These are phyloP conservation scores for Polypterus senegalus DNA, from an alignment of 2,113 vertebrate species.

Conservation along the genomic window DNA sequence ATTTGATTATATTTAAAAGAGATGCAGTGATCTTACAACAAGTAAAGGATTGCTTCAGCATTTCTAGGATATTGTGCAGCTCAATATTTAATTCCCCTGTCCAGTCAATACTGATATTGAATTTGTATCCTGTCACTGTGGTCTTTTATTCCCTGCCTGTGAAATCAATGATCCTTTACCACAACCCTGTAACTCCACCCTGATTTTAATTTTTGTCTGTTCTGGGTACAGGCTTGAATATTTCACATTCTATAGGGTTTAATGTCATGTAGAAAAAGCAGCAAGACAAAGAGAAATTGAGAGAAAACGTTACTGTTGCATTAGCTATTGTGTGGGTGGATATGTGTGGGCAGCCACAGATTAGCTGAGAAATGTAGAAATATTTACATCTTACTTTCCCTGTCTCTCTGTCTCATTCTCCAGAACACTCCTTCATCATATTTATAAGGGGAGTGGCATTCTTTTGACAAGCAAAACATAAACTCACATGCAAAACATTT, in stretches of 20 bases:
- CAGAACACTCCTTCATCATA: constrained; percentile 17
- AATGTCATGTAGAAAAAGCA: constrained; percentile 11
- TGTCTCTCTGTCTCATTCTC: constrained; percentile 16
- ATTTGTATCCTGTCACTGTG: neutral
- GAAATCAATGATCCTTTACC: constrained; percentile 8
- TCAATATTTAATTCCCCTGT: neutral
- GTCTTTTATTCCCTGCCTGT: constrained; percentile 3
- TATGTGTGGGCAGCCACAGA: constrained; percentile 30
- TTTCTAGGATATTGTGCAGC: neutral
- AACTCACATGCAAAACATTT: no score
- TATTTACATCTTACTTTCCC: constrained; percentile 32
- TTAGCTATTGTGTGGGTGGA: constrained; percentile 38
- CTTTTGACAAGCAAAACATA: no score
- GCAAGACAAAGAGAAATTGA: constrained; percentile 8
- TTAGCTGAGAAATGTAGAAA: constrained; percentile 31
- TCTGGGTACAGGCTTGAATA: no score
- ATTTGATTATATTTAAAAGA: neutral
- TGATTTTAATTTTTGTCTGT: no score
- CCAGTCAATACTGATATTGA: constrained; percentile 1
- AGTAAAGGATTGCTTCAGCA: neutral
- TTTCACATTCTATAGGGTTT: no score
- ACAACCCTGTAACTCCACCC: no score
- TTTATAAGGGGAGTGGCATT: constrained; percentile 17
- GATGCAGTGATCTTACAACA: neutral
- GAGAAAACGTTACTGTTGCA: constrained; percentile 23